phyloP scores from a whole-genome alignment of 2,113 vertebrate genomes.

The Tyto alba region DNA sequence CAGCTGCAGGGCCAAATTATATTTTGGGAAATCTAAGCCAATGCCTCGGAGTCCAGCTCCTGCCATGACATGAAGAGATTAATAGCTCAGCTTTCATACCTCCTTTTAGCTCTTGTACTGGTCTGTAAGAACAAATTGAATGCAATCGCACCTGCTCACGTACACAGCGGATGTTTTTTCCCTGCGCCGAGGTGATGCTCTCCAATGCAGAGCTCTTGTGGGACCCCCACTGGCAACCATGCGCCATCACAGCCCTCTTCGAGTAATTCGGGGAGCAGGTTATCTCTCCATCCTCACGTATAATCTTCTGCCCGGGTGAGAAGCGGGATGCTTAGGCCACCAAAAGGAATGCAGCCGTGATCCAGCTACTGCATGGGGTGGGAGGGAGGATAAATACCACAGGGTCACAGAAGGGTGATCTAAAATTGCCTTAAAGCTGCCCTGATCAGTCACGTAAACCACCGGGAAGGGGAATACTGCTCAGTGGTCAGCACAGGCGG shows the following conservation, averaged over 20 bases:
- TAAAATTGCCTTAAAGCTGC: background rate
- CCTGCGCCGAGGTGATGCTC: rapidly evolving
- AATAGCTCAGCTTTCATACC: background rate
- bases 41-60: background rate
- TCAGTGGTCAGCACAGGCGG: background rate
- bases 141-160: rapidly evolving
- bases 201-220: background rate
- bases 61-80: background rate
- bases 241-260: background rate
- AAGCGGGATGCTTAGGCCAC: background rate
- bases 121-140: background rate
- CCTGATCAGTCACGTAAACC: rapidly evolving
- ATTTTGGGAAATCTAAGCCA: background rate
- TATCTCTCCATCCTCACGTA: background rate
- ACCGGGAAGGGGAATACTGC: background rate
- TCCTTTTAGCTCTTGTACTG: background rate
- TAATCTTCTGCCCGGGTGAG: background rate
- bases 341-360: rapidly evolving
- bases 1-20: background rate
- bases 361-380: background rate
- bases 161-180: rapidly evolving
- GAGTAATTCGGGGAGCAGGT: background rate
- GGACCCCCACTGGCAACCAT: background rate
- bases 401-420: background rate
- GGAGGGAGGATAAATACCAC: background rate